These are phyloP conservation scores for Ceratosolen solmsi DNA, from an alignment of 1,140 invertebrate species.

Conservation along the genomic window DNA sequence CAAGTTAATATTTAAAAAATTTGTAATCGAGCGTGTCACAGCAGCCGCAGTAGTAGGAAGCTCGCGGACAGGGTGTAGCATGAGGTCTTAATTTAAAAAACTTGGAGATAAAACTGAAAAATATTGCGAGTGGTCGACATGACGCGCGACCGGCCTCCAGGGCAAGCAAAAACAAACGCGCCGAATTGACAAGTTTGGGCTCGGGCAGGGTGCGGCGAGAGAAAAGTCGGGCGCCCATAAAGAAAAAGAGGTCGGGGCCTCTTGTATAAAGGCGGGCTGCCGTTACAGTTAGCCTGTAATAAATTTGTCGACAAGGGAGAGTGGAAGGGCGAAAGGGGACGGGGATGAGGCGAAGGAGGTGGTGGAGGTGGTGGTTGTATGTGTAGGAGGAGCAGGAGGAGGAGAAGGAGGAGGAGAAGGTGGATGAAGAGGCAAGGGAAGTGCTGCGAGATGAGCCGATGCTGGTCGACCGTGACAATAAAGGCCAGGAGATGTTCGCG, in stretches of 20 bases:
- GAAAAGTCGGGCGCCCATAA: constrained; percentile 37
- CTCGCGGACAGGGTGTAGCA: too few relatives aligned
- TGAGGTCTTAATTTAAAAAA: constrained; percentile 18
- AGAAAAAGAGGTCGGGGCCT: not conserved
- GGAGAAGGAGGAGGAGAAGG: too few relatives aligned
- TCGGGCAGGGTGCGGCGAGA: not conserved
- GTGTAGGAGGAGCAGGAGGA: too few relatives aligned
- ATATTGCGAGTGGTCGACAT: constrained; percentile 8
- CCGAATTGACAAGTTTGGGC: constrained; percentile 20
- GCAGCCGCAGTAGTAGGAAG: too few relatives aligned
- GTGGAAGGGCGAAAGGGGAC: not conserved
- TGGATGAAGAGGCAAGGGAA: too few relatives aligned
- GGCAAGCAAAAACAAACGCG: constrained; percentile 24
- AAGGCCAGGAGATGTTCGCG: not conserved
- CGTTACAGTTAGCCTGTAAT: constrained; percentile 14
- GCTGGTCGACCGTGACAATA: constrained; percentile 4
- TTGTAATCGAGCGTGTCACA: too few relatives aligned
- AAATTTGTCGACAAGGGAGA: not conserved
- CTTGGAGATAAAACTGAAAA: not conserved
- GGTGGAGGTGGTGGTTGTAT: too few relatives aligned
- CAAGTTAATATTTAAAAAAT: too few relatives aligned
- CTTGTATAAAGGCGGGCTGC: constrained; percentile 16
- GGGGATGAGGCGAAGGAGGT: too few relatives aligned
- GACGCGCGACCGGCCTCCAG: too few relatives aligned
- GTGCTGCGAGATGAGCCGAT: not conserved